A percentile compares a stretch with the other conserved stretches of the same genome.
phyloP scores from a whole-genome alignment of 2,888 invertebrate species.

The Sminthurides aquaticus region DNA sequence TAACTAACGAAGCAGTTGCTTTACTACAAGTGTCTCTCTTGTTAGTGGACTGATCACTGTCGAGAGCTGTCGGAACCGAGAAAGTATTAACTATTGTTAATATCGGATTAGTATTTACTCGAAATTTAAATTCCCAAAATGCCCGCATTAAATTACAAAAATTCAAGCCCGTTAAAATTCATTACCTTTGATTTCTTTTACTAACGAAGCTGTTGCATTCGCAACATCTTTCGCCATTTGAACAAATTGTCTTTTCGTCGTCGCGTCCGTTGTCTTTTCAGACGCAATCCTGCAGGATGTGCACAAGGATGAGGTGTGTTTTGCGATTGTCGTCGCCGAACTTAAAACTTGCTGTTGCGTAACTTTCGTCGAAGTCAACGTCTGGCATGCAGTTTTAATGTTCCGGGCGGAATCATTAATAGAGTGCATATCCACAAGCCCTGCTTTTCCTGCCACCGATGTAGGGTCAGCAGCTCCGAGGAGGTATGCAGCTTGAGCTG shows the following conservation, averaged over 20 bases:
- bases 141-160: not conserved
- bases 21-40: slow-evolving; percentile 65
- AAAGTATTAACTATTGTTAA: slow-evolving; percentile 7
- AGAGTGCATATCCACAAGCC: slow-evolving; percentile 80
- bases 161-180: not conserved
- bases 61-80: slow-evolving; percentile 50
- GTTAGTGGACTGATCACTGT: slow-evolving; percentile 71
- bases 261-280: slow-evolving; percentile 78
- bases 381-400: slow-evolving; percentile 80
- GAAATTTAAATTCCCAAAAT: too few relatives aligned
- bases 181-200: slow-evolving; percentile 80
- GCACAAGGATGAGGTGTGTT: slow-evolving; percentile 90
- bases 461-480: slow-evolving; percentile 88
- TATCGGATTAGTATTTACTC: too few relatives aligned
- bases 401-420: slow-evolving; percentile 81
- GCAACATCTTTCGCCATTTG: slow-evolving; percentile 97
- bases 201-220: slow-evolving; percentile 85
- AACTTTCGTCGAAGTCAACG: slow-evolving; percentile 62
- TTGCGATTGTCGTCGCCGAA: slow-evolving; percentile 88
- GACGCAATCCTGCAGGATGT: slow-evolving; percentile 91
- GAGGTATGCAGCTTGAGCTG: slow-evolving; percentile 90
- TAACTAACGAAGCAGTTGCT: slow-evolving; percentile 75
- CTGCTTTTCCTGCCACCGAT: slow-evolving; percentile 78
- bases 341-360: slow-evolving; percentile 77
- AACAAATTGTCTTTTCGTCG: slow-evolving; percentile 92